Evolutionary conservation across 23 tunicate species (phyloP), one percentile per base, ranked within the genome.

Genomic region (Phallusia fumigata): DNA sequence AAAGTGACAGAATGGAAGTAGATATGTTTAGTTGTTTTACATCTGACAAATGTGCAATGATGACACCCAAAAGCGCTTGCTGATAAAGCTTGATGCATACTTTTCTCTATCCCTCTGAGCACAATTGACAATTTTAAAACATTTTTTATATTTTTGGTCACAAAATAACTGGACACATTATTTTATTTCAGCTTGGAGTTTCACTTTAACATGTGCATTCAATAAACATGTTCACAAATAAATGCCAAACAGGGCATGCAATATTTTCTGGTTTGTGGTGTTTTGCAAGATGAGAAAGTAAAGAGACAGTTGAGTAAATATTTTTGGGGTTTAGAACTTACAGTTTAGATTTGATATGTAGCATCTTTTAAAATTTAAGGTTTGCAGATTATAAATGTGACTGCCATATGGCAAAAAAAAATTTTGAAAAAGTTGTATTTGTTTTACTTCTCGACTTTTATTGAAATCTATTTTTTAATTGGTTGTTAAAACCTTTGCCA

Each of bases 31-130:
- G 30, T 0, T 30, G 21, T 0, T 65, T 11, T 81, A 64, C 0
- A 64, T 21, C 26, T 65, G 28, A 8, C 33, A 22, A 51, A 32
- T 32, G 45, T 85, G 88, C 74, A 33, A 85, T 85, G 88, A 85
- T 85, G 88, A 85, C 33, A 85, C 32, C 80, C 18, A 13, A 58
- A 77, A 31, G 88, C 88, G 88, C 88, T 74, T 74, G 33, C 34
- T 32, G 35, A 32, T 36, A 33, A 85, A 28, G 15, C 35, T 19
- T 77, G 49, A 77, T 30, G 53, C 78, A 79, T 73, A 83, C 50
- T 73, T 85, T 52, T 33, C 64, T 80, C 88, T 85, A 85, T 85
- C 88, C 88, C 88, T 49, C 88, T 85, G 88, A 85, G 82, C 88
- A 85, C 45, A 30, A 44, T 24, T 21, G 13, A 24, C 69, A 58